Percentiles rank a stretch among this genome's conserved stretches.
phyloP scores from a whole-genome alignment of 2,888 invertebrate species.

The Mayetiola destructor region DNA sequence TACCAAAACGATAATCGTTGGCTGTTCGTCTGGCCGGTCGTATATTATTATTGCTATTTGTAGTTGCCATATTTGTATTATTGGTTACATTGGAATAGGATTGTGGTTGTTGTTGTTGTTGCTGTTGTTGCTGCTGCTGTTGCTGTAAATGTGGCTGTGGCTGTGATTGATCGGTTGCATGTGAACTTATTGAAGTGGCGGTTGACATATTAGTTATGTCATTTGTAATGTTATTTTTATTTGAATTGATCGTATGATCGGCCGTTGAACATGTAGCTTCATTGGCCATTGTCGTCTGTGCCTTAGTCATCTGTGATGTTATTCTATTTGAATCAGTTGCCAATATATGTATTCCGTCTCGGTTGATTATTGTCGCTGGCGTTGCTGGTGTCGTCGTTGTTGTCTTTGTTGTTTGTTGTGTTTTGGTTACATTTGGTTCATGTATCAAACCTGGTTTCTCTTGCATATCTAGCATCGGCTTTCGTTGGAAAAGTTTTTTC shows the following conservation, averaged over 20 bases:
- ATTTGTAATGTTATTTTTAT: background rate
- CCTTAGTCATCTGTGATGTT: constrained; percentile 5
- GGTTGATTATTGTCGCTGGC: background rate
- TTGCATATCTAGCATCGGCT: constrained; percentile 8
- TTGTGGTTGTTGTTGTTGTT: constrained; percentile 2
- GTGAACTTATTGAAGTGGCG: background rate
- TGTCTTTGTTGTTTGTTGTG: too few relatives aligned
- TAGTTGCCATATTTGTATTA: background rate
- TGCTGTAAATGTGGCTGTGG: background rate
- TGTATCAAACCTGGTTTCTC: constrained; percentile 10
- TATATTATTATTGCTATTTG: constrained; percentile 16
- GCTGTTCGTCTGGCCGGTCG: constrained; percentile 51
- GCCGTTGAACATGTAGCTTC: constrained; percentile 2
- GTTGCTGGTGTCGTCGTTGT: background rate
- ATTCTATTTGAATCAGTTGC: constrained; percentile 4
- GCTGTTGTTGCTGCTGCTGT: background rate
- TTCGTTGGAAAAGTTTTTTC: constrained; percentile 8
- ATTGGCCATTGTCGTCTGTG: background rate
- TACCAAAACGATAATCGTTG: constrained; percentile 88
- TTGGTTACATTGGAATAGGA: too few relatives aligned
- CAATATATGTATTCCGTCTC: background rate
- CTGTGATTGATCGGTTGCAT: background rate
- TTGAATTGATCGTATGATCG: constrained; percentile 3
- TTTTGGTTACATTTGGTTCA: background rate
- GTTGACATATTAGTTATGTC: background rate